A percentile compares a stretch with the other conserved stretches of the same genome.
These are phyloP conservation scores for Philaenus spumarius DNA, from an alignment of 1,140 invertebrate genomes.

Conservation along the genomic window DNA sequence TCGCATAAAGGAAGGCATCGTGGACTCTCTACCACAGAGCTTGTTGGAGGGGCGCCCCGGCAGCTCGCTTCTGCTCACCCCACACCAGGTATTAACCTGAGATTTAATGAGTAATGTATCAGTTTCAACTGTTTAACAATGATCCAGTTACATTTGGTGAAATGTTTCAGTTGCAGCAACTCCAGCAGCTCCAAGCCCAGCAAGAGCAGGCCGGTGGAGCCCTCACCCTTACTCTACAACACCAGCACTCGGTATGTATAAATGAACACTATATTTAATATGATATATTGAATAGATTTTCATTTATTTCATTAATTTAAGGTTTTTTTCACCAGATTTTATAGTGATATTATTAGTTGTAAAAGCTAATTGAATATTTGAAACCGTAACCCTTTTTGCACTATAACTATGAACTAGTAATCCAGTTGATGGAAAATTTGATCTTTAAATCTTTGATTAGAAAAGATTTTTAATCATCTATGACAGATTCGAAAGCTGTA, in stretches of 20 bases:
- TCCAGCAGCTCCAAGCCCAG: constrained; percentile 45
- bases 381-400: too few species aligned
- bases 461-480: too few species aligned
- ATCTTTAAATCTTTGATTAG: too few species aligned
- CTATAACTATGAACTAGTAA: too few species aligned
- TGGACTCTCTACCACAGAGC: constrained; percentile 42
- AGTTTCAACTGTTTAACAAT: background rate
- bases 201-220: constrained; percentile 41
- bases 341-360: too few species aligned
- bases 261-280: too few species aligned
- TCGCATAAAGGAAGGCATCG: constrained; percentile 47
- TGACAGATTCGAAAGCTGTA: too few species aligned
- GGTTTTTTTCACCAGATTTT: too few species aligned
- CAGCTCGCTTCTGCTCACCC: constrained; percentile 48
- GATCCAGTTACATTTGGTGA: constrained; percentile 11
- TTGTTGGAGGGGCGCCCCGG: constrained; percentile 49
- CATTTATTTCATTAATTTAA: too few species aligned
- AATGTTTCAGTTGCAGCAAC: constrained; percentile 42
- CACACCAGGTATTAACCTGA: constrained; percentile 42
- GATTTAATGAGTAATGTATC: constrained; percentile 7
- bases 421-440: too few species aligned
- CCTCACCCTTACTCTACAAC: constrained; percentile 45
- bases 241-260: constrained; percentile 32
- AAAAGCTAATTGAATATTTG: too few species aligned
- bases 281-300: too few species aligned